A percentile compares a stretch with the other conserved stretches of the same genome.
Evolutionary conservation across 2,888 invertebrate genomes (phyloP).

Genomic region (Pemphredon lugubris): DNA sequence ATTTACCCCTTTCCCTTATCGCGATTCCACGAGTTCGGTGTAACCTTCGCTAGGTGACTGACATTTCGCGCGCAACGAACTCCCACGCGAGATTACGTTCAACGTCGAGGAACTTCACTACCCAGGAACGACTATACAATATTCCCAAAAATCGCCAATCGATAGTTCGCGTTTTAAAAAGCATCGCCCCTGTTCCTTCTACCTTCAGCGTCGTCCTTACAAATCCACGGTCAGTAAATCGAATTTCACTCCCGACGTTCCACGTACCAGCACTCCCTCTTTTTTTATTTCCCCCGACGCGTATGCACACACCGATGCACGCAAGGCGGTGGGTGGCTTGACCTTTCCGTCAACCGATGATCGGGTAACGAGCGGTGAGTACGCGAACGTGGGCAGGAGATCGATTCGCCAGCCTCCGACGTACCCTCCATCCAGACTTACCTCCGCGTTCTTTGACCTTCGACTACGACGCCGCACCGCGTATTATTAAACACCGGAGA

Average conservation of each 20-base stretch:
- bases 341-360: constrained; percentile 1
- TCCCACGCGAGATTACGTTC: constrained; percentile 15
- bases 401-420: neutral
- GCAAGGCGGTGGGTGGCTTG: neutral
- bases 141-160: constrained; percentile 28
- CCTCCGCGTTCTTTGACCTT: constrained; percentile 1
- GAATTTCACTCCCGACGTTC: constrained; percentile 15
- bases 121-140: constrained; percentile 11
- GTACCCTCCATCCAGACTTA: neutral
- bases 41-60: neutral
- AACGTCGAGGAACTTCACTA: constrained; percentile 17
- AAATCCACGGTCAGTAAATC: constrained; percentile 34
- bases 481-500: neutral
- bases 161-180: constrained; percentile 26
- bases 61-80: constrained; percentile 25
- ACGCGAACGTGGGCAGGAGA: neutral
- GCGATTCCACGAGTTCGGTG: neutral
- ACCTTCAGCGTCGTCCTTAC: neutral
- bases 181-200: neutral
- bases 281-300: neutral
- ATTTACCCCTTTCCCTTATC: neutral
- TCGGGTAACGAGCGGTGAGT: neutral
- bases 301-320: neutral
- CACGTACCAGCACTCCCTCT: neutral
- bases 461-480: neutral